Evolutionary conservation across 2,888 invertebrate genomes (phyloP), one percentile per base, ranked within the genome.

Genomic region (Tipula lateralis): DNA sequence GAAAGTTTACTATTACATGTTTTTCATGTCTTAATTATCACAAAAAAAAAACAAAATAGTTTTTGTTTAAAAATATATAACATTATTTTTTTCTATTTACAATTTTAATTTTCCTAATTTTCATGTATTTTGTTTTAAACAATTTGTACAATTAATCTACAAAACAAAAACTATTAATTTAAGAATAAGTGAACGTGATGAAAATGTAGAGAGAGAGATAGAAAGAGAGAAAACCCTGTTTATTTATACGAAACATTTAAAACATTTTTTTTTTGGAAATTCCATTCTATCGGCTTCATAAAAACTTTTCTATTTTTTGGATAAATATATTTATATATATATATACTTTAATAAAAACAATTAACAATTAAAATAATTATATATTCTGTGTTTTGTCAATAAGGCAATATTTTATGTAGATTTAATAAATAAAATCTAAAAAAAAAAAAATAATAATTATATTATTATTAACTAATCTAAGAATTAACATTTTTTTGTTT

Each of bases 391-490:
- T 66, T 66, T 66, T 66, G 66, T 66, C 66, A 66, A 66, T 66
- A 66, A 66, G 66, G 66, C 66, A 66, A 66, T 82, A 82, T 82
- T 82, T 82, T 82, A 82, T 30, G 16, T 82, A 82, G 82, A 82
- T 66, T 66, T 66, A 66, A 66, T 66, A 66, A 82, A 82, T 82
- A 82, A 82, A 82, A 30, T 82, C 32, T 82, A 82, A 81, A 81
- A 81, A 66, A 30, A n/a, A 30, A 82, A 82, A 82, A 82, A 82
- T 30, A 30, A 82, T 82, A 30, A 80, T 81, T 81, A 29, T 32
- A 82, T 30, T 80, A 82, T 29, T 30, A 81, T 81, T 12, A 82
- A 82, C 32, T 82, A 82, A 30, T 30, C 32, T 82, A 82, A 82
- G 32, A 82, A 82, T 82, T 32, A 82, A 82, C 82, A 82, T 82